Evolutionary conservation across 2,888 invertebrate species (phyloP), one percentile per base, ranked within the genome.

Genomic region (Branchipolynoe longqiensis): DNA sequence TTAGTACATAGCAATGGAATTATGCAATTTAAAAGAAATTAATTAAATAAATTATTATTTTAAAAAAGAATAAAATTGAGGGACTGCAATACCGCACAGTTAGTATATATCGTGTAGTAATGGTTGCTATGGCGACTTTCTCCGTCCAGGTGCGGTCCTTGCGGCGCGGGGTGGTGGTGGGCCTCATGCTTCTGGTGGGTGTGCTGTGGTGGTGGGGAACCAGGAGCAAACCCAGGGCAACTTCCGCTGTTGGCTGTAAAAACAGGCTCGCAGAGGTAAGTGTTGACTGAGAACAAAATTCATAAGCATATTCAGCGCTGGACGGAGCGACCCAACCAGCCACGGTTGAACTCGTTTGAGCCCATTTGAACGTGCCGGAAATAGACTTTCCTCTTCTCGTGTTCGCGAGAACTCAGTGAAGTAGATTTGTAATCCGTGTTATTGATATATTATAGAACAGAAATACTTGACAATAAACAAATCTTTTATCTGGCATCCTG

Each of bases 241-340:
- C 59, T 4, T 84, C 84, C 22, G 84, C 84, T 36, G 41, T 84
- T 12, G 59, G 64, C 31, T 84, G 84, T 22, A 84, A 84, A 36
- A 84, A 48, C 54, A 40, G 58, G 18, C 48, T 84, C 1, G 48
- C 84, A 25, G 59, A 84, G 69, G 84, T 84, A 69, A 22, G 58
- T 58, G 31, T 3, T 31, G 3, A 2, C 31, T 62, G 48, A 73
- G 18, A 62, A 18, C 8, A 48, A 12, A 48, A 48, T 12, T 18
- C 18, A 18, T 8, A 12, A 48, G 48, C 48, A 18, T n/a, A n/a
- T n/a, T n/a, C n/a, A n/a, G n/a, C n/a, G n/a, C n/a, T n/a, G n/a
- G n/a, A n/a, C n/a, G n/a, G n/a, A n/a, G n/a, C n/a, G n/a, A n/a
- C n/a, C n/a, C n/a, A n/a, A n/a, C n/a, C n/a, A n/a, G n/a, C n/a